phyloP scores from a whole-genome alignment of 2,113 vertebrate species.

The Lichenostomus cassidix region DNA sequence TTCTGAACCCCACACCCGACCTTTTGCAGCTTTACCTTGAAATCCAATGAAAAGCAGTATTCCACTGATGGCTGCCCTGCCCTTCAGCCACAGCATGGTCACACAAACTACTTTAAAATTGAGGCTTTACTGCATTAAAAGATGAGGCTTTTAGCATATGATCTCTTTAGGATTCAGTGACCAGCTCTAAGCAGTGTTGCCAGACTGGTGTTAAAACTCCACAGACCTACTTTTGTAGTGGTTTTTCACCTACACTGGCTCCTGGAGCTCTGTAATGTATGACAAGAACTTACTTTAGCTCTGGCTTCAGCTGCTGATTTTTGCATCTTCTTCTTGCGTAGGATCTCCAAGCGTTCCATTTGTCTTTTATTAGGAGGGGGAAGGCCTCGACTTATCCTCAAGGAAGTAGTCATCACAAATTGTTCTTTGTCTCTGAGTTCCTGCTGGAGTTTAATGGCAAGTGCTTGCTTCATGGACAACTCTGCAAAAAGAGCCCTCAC shows the following conservation, averaged over 20 bases:
- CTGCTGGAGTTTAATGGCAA: slow-evolving; percentile 80
- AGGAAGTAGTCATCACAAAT: slow-evolving; percentile 79
- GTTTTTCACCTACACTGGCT: not conserved
- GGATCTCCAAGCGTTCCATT: slow-evolving; percentile 75
- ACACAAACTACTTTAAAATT: not conserved
- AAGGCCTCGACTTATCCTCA: slow-evolving; percentile 80
- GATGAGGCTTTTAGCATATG: not conserved
- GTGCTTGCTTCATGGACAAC: slow-evolving; percentile 85
- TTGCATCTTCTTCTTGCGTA: slow-evolving; percentile 74
- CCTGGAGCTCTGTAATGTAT: not conserved
- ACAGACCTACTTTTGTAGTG: not conserved
- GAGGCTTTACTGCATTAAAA: not conserved
- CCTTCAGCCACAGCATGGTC: not conserved
- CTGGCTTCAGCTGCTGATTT: slow-evolving; percentile 71
- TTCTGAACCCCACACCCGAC: not conserved
- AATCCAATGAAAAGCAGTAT: not conserved
- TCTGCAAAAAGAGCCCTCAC: slow-evolving; percentile 85
- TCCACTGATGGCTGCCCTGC: not conserved
- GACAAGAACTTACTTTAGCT: slow-evolving; percentile 72
- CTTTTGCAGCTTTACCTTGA: not conserved
- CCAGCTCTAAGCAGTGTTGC: not conserved
- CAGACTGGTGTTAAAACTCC: not conserved
- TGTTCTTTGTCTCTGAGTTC: slow-evolving; percentile 82
- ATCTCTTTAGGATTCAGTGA: not conserved
- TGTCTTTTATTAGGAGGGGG: slow-evolving; percentile 80